Conservation (phyloP, 2,113 vertebrate species). For the Dasyprocta punctata region DNA sequence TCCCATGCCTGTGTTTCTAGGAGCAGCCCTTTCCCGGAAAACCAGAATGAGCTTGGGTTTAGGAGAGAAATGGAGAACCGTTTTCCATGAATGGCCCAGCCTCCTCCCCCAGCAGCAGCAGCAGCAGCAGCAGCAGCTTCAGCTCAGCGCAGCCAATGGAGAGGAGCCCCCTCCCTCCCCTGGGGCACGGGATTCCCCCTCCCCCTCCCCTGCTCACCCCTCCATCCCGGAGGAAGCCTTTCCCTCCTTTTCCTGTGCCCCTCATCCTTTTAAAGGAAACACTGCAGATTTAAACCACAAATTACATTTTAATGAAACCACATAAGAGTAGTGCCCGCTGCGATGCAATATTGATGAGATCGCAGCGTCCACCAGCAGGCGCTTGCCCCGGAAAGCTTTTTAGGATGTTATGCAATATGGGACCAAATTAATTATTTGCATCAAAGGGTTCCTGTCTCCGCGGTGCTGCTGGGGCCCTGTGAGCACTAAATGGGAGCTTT, state of each 20-base stretch:
- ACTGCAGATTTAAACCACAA: constrained; percentile 86
- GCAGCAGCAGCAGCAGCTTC: background rate
- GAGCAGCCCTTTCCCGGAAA: background rate
- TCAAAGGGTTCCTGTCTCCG: constrained; percentile 82
- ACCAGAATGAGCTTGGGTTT: background rate
- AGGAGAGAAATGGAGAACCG: background rate
- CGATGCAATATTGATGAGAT: constrained; percentile 87
- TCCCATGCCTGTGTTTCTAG: background rate
- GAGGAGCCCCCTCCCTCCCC: constrained; percentile 18
- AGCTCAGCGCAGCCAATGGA: background rate
- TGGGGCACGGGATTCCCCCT: background rate
- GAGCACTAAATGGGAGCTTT: constrained; percentile 39
- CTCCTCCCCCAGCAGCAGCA: background rate
- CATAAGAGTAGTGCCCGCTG: constrained; percentile 82
- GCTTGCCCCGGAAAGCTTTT: constrained; percentile 87
- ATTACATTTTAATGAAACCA: constrained; percentile 90
- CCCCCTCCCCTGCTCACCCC: background rate
- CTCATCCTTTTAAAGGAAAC: constrained; percentile 77
- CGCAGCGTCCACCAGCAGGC: constrained; percentile 82
- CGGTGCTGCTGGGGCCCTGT: constrained; percentile 72
- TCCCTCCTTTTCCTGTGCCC: background rate
- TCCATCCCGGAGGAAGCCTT: background rate
- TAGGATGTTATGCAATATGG: constrained; percentile 87
- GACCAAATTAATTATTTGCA: constrained; percentile 88
- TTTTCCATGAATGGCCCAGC: constrained; percentile 61